A percentile compares a stretch with the other conserved stretches of the same genome.
phyloP scores from a whole-genome alignment of 1,140 invertebrate species.

The Dreissena rostriformis region DNA sequence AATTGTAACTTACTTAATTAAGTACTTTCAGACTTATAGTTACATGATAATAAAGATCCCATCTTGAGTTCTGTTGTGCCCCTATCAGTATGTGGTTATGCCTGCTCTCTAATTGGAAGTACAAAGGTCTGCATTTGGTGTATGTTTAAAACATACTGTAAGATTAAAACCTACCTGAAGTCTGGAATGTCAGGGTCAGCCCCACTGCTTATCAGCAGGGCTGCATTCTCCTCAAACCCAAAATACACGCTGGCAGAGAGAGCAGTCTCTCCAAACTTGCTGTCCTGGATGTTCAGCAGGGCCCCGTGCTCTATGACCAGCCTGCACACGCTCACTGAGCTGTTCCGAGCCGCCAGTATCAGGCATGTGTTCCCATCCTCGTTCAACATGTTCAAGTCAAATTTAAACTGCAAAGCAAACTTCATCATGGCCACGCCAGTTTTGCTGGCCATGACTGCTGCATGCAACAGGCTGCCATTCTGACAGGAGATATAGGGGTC shows the following conservation, averaged over 20 bases:
- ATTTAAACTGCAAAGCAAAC: slow-evolving; percentile 53
- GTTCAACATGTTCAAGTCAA: slow-evolving; percentile 57
- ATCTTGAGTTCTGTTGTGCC: too few relatives aligned
- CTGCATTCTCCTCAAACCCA: slow-evolving; percentile 62
- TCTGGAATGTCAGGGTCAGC: slow-evolving; percentile 59
- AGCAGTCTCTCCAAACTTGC: slow-evolving; percentile 61
- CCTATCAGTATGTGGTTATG: too few relatives aligned
- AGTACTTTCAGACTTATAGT: too few relatives aligned
- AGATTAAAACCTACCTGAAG: slow-evolving; percentile 51
- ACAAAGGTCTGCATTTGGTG: not conserved
- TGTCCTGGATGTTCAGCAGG: slow-evolving; percentile 56
- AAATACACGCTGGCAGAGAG: slow-evolving; percentile 63
- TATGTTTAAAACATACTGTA: too few relatives aligned
- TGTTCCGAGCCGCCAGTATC: slow-evolving; percentile 53
- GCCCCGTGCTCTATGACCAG: slow-evolving; percentile 58
- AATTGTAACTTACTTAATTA: too few relatives aligned
- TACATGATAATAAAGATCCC: too few relatives aligned
- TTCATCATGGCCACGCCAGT: slow-evolving; percentile 45
- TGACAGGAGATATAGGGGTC: slow-evolving; percentile 60
- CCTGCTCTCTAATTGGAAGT: not conserved
- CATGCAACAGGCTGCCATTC: slow-evolving; percentile 63
- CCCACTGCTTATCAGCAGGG: slow-evolving; percentile 59
- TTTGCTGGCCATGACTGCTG: slow-evolving; percentile 55
- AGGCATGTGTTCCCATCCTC: slow-evolving; percentile 62
- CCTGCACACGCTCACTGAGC: slow-evolving; percentile 44